Base-by-base conservation (phyloP, 2,797 vertebrate species). In the Orientallactaga sibirica region DNA sequence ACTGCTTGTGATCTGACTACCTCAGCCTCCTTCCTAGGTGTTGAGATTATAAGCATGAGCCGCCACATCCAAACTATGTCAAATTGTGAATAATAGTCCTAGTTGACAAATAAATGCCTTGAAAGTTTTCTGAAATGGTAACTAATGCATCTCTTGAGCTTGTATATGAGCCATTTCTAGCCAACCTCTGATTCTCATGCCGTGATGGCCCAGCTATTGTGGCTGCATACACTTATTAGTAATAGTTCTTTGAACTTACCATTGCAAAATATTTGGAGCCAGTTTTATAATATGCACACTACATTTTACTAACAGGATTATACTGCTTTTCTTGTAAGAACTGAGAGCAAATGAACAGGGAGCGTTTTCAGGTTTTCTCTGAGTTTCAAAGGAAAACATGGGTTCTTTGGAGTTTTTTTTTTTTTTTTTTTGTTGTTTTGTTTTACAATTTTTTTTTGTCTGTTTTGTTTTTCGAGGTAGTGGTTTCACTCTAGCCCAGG, bases 231-330 rank as follows among this genome's bases (percentile, higher is more conserved):
- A 84, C 29, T 90, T 80, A 67, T 77, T 43, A 84, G 52, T 67
- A 96, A 55, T 4, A 37, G 67, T 87, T 79, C 4, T 68, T 73
- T 71, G 74, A 85, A 33, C 48, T 67, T 88, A 76, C 10, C 67
- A 37, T 41, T 74, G 67, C 73, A 95, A 95, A 94, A 78, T 66
- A 90, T 25, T 10, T 66, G 70, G 82, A 41, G 29, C 58, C 55
- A 88, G 43, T 70, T 92, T 93, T 84, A 52, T 0, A 75, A 37
- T 73, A 79, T 64, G 25, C 3, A 61, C 20, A 22, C 5, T 62
- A 11, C 77, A 33, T 12, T 33, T 15, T 37, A 68, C 6, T 29
- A 88, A 55, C 68, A 8, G 61, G 48, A 25, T 33, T 73, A 48
- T 48, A 48, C 43, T 48, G 4, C 8, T 37, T 37, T 37, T 37